Base-by-base conservation (phyloP, 2,888 invertebrate genomes). In the Leptopilina drosophilae region DNA sequence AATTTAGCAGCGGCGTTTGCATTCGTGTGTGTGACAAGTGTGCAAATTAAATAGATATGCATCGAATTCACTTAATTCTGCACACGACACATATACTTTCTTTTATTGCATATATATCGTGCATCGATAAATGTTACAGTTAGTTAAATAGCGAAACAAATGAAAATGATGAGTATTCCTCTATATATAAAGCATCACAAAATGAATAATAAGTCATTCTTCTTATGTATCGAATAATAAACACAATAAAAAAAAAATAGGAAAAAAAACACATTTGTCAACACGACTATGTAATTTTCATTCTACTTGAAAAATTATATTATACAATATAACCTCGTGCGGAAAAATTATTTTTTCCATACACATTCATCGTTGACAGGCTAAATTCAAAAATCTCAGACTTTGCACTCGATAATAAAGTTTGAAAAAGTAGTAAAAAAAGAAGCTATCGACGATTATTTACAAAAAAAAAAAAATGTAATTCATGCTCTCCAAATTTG, bases 111-210 rank as follows among this genome's bases (percentile, higher is more conserved):
- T 49, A 46, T 49, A 46, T 33, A 7, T 69, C 33, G 8, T 69
- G 26, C 53, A 69, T 69, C 53, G 69, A 69, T 69, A 69, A 69
- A 49, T 53, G 53, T 69, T 69, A n/a, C 33, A 69, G 53, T 69
- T 8, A 7, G 26, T n/a, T 69, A 69, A 33, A 69, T 69, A 46
- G 33, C 33, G 14, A 56, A 26, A 33, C 53, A 69, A 53, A n/a
- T 26, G 69, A 69, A 69, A 69, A 69, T 69, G 53, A 69, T 69
- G 53, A 69, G 69, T 69, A 20, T 69, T 69, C 53, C 69, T 33
- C 33, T 8, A 8, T 42, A 8, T 42, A 42, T 26, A 53, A 53
- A 53, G 33, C 53, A 56, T 8, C 69, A 8, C 12, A 69, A 26
- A 69, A 69, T 53, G 69, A 26, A 56, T 33, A 56, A 56, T 15